A percentile compares a stretch with the other conserved stretches of the same genome.
Conservation (phyloP, 2,888 invertebrate genomes). For the Drosophila longiperda region DNA sequence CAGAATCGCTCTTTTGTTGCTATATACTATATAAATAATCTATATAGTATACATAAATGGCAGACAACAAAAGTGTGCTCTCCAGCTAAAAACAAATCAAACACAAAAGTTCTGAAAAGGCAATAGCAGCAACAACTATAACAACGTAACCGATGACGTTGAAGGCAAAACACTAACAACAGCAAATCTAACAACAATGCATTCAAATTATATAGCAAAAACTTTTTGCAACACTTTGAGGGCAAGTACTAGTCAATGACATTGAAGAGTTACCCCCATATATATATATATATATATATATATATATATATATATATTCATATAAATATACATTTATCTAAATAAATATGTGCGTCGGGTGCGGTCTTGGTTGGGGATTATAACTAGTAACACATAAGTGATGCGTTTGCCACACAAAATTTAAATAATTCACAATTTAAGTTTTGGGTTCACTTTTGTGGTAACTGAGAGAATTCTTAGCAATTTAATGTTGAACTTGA, state of each 20-base stretch:
- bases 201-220: conserved; percentile 54
- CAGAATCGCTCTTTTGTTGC: conserved; percentile 70
- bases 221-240: conserved; percentile 71
- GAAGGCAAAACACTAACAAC: conserved; percentile 13
- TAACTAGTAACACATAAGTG: conserved; percentile 50
- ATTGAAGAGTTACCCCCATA: conserved; percentile 58
- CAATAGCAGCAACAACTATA: conserved; percentile 25
- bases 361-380: conserved; percentile 19
- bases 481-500: conserved; percentile 44
- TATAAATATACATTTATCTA: conserved; percentile 6
- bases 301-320: background rate
- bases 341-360: conserved; percentile 3
- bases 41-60: conserved; percentile 55
- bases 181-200: conserved; percentile 22
- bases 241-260: conserved; percentile 75
- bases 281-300: background rate
- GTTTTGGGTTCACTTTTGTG: conserved; percentile 39
- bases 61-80: conserved; percentile 60
- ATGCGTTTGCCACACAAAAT: conserved; percentile 48
- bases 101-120: conserved; percentile 24
- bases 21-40: conserved; percentile 40
- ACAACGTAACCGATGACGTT: conserved; percentile 26
- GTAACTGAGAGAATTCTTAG: conserved; percentile 22
- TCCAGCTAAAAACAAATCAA: conserved; percentile 30
- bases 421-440: conserved; percentile 68